A percentile compares a stretch with the other conserved stretches of the same genome.
phyloP scores from a whole-genome alignment of 2,113 vertebrate genomes.

The Cyprinodon tularosa region DNA sequence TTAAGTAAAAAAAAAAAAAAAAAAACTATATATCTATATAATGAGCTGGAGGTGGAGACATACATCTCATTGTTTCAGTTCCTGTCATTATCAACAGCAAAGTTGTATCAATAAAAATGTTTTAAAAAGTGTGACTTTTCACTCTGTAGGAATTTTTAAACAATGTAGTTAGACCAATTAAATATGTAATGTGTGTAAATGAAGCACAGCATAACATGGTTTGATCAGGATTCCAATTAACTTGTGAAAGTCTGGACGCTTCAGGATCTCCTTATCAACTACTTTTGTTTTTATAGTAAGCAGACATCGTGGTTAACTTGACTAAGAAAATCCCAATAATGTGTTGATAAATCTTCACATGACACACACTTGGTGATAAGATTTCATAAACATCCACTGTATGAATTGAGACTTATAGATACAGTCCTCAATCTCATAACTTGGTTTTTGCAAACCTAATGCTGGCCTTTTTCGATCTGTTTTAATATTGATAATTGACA shows the following conservation, averaged over 20 bases:
- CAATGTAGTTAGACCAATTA: slow-evolving; percentile 11
- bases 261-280: neutral
- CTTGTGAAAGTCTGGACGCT: neutral
- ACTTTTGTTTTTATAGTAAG: no score
- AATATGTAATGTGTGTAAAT: neutral
- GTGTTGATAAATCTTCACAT: no score
- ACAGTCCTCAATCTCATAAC: neutral
- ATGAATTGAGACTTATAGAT: neutral
- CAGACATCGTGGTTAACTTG: no score
- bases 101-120: slow-evolving; percentile 86
- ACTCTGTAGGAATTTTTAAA: slow-evolving; percentile 53
- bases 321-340: no score
- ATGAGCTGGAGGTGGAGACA: slow-evolving; percentile 68
- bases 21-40: slow-evolving; percentile 78
- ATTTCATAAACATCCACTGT: neutral
- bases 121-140: slow-evolving; percentile 77
- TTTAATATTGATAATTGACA: no score
- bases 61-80: slow-evolving; percentile 86
- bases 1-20: slow-evolving; percentile 85
- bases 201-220: neutral
- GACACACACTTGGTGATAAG: neutral
- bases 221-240: neutral
- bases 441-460: neutral
- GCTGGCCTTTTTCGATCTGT: neutral
- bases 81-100: slow-evolving; percentile 94